Evolutionary conservation across 2,888 invertebrate species (phyloP).

Genomic region (Cenopis cana): DNA sequence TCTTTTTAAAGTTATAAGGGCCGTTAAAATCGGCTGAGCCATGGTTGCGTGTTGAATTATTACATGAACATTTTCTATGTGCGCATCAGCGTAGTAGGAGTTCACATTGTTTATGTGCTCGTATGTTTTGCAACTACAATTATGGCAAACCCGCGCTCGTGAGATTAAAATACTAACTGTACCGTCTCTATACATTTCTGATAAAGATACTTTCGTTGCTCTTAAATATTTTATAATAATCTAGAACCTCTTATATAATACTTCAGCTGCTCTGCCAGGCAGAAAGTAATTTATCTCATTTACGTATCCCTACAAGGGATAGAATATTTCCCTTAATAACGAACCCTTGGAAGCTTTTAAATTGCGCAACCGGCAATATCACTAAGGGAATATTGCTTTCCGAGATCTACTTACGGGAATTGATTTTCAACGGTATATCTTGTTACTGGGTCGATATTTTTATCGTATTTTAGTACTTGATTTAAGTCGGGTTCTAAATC

Average conservation of each 20-base stretch:
- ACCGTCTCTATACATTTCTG: too few relatives aligned
- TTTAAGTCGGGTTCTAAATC: too few relatives aligned
- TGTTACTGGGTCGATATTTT: neutral
- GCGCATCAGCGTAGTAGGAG: too few relatives aligned
- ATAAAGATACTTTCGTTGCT: neutral
- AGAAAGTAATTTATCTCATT: slow-evolving; percentile 23
- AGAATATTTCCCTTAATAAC: slow-evolving; percentile 18
- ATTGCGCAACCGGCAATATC: slow-evolving; percentile 29
- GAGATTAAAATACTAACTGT: too few relatives aligned
- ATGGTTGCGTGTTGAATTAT: too few relatives aligned
- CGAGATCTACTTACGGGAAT: slow-evolving; percentile 29
- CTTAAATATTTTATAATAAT: neutral
- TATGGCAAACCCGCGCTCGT: too few relatives aligned
- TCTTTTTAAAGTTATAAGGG: too few relatives aligned
- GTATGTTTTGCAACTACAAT: too few relatives aligned
- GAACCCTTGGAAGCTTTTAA: slow-evolving; percentile 26
- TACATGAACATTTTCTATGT: too few relatives aligned
- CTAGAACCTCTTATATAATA: neutral
- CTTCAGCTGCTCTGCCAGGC: neutral
- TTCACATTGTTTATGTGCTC: too few relatives aligned
- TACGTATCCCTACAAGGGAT: slow-evolving; percentile 7
- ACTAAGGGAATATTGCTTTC: slow-evolving; percentile 24
- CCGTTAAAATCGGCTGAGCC: too few relatives aligned
- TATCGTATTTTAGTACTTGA: too few relatives aligned
- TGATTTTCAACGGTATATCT: slow-evolving; percentile 26